Percentiles rank a stretch among this genome's conserved stretches.
These are phyloP conservation scores for Nemoura dubitans DNA, from an alignment of 2,888 invertebrate species.

Conservation along the genomic window DNA sequence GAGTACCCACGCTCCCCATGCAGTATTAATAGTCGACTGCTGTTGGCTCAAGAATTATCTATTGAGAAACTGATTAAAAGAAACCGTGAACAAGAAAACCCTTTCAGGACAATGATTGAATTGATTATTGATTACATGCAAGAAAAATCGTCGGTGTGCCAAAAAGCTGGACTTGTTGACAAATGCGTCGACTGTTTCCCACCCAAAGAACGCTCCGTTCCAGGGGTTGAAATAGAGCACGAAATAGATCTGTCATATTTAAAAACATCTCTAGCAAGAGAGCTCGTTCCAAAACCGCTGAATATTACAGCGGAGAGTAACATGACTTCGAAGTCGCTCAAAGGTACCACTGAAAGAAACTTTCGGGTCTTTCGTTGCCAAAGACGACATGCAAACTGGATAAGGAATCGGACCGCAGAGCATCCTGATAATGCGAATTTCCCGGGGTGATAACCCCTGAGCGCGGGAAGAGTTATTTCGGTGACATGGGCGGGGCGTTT, in stretches of 20 bases:
- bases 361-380: background rate
- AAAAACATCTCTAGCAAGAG: background rate
- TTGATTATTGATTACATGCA: slow-evolving; percentile 55
- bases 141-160: slow-evolving; percentile 27
- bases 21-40: slow-evolving; percentile 43
- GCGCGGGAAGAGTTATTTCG: slow-evolving; percentile 24
- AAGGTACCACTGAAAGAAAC: background rate
- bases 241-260: slow-evolving; percentile 31
- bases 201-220: background rate
- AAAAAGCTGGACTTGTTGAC: background rate
- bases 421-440: slow-evolving; percentile 19
- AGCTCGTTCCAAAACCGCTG: slow-evolving; percentile 24
- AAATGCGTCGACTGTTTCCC: background rate
- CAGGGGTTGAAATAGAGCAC: slow-evolving; percentile 8
- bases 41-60: slow-evolving; percentile 42
- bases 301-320: background rate
- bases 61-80: slow-evolving; percentile 44
- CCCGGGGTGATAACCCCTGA: slow-evolving; percentile 13
- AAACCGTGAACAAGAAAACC: slow-evolving; percentile 54
- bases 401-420: background rate
- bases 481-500: slow-evolving; percentile 20
- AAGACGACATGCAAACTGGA: background rate
- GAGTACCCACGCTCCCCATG: slow-evolving; percentile 35
- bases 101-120: slow-evolving; percentile 57
- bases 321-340: background rate